phyloP scores from a whole-genome alignment of 2,888 invertebrate genomes.

The Helobdella robusta region DNA sequence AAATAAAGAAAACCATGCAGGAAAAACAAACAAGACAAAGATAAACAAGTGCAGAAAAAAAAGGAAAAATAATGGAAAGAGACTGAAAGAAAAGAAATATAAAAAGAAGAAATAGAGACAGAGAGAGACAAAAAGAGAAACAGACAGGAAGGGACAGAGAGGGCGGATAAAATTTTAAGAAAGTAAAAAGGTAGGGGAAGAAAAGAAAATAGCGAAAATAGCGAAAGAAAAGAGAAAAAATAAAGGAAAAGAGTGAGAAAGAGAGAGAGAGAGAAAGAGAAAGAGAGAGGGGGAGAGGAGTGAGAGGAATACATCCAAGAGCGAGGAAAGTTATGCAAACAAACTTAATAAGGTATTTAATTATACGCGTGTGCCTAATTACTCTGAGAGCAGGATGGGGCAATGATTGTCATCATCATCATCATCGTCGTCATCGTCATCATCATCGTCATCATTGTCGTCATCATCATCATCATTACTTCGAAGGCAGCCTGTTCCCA shows the following conservation, averaged over 20 bases:
- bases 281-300: neutral
- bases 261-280: slow-evolving; percentile 4
- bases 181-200: neutral
- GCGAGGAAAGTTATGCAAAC: neutral
- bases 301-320: neutral
- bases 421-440: neutral
- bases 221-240: neutral
- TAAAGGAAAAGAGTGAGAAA: neutral
- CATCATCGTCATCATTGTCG: neutral
- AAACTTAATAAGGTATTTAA: too few relatives aligned
- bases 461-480: neutral
- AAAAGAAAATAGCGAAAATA: neutral
- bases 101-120: neutral
- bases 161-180: neutral
- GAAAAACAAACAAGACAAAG: neutral
- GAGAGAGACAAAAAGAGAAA: neutral
- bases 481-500: neutral
- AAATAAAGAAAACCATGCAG: neutral
- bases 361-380: too few relatives aligned
- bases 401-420: too few relatives aligned
- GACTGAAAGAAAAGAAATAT: too few relatives aligned
- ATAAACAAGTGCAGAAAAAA: neutral
- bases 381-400: too few relatives aligned
- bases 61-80: slow-evolving; percentile 2
- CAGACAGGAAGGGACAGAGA: neutral